A percentile compares a stretch with the other conserved stretches of the same genome.
Evolutionary conservation across 2,888 invertebrate genomes (phyloP).

Genomic region (Tiphia femorata): DNA sequence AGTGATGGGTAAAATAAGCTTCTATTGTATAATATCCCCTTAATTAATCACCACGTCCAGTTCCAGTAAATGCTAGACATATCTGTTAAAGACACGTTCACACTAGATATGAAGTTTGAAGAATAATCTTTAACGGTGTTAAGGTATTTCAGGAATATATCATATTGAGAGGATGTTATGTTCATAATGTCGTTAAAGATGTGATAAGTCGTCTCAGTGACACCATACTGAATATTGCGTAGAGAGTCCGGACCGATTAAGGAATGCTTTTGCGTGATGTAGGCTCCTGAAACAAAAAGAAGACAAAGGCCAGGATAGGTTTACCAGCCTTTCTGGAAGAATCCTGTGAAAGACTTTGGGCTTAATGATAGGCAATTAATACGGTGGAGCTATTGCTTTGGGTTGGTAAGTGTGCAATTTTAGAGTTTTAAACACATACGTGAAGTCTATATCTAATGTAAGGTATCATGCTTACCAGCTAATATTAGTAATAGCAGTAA

Average conservation of each 20-base stretch:
- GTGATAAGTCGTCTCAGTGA: conserved; percentile 59
- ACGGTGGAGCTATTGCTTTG: too few species aligned
- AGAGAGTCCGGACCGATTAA: conserved; percentile 62
- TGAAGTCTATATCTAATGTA: too few species aligned
- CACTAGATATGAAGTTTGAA: conserved; percentile 46
- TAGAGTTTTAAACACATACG: not conserved
- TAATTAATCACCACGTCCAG: conserved; percentile 46
- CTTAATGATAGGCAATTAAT: too few species aligned
- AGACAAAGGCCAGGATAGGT: conserved; percentile 55
- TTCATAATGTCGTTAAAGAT: conserved; percentile 55
- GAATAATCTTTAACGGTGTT: conserved; percentile 53
- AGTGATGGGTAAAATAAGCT: too few species aligned
- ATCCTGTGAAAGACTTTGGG: conserved; percentile 27
- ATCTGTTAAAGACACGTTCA: conserved; percentile 59
- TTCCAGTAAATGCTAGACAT: conserved; percentile 57
- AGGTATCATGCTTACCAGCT: conserved; percentile 76
- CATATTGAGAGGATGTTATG: conserved; percentile 51
- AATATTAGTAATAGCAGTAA: conserved; percentile 72
- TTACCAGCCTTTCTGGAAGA: conserved; percentile 40
- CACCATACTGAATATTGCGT: conserved; percentile 57
- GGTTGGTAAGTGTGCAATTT: too few species aligned
- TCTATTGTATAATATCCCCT: too few species aligned
- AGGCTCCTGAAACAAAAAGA: conserved; percentile 68
- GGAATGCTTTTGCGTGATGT: conserved; percentile 63
- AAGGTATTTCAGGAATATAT: conserved; percentile 56